These are phyloP conservation scores for Melanchra persicariae DNA, from an alignment of 2,888 invertebrate species.

Conservation along the genomic window DNA sequence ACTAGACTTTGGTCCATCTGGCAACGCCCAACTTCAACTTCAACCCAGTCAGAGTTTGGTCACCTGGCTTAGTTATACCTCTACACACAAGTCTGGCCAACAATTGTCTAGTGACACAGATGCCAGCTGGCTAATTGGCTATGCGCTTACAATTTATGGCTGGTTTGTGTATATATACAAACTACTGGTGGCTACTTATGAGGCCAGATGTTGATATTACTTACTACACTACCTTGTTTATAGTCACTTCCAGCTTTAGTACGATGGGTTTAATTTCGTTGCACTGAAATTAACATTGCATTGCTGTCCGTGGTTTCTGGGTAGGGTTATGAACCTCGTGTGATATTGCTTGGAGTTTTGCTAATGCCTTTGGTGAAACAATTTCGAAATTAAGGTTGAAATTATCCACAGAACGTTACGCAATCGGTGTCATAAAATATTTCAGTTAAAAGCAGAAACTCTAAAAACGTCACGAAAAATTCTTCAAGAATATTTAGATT, in stretches of 20 bases:
- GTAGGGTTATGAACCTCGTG: conserved; percentile 20
- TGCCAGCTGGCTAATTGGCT: conserved; percentile 67
- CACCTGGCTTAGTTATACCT: conserved; percentile 32
- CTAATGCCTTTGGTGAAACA: conserved; percentile 1
- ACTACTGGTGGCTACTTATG: conserved; percentile 47
- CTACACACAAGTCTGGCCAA: conserved; percentile 36
- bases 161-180: conserved; percentile 55
- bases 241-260: neutral
- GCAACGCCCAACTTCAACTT: conserved; percentile 44
- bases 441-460: neutral
- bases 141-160: conserved; percentile 62
- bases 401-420: conserved; percentile 1
- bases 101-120: conserved; percentile 60
- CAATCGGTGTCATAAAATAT: neutral
- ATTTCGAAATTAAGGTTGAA: neutral
- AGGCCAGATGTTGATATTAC: conserved; percentile 59
- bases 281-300: conserved; percentile 41
- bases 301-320: conserved; percentile 30
- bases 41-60: conserved; percentile 39
- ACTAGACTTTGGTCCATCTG: conserved; percentile 19
- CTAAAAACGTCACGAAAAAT: neutral
- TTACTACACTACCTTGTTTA: conserved; percentile 17
- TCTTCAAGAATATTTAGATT: conserved; percentile 7
- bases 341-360: conserved; percentile 23
- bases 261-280: conserved; percentile 50